These are phyloP conservation scores for Dinoponera quadriceps DNA, from an alignment of 1,140 invertebrate species.

Conservation along the genomic window DNA sequence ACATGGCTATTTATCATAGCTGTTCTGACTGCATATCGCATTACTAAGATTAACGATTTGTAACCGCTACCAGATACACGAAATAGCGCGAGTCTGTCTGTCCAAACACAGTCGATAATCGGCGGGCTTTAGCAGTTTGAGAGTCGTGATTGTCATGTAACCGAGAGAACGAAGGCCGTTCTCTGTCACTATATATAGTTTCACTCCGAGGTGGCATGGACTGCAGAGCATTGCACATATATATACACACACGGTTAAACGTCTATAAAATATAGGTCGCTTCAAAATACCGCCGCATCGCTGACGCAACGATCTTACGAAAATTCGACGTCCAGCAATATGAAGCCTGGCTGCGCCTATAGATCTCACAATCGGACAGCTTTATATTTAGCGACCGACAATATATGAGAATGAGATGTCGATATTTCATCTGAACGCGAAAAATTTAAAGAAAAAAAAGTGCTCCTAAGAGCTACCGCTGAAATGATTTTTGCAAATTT, in stretches of 20 bases:
- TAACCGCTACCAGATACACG: not conserved
- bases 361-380: slow-evolving; percentile 1
- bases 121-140: slow-evolving; percentile 52
- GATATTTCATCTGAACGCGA: not conserved
- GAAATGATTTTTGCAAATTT: too few species aligned
- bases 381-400: slow-evolving; percentile 7
- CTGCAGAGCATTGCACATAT: slow-evolving; percentile 10
- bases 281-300: slow-evolving; percentile 28
- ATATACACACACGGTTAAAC: not conserved
- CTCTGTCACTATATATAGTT: slow-evolving; percentile 66
- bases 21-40: not conserved
- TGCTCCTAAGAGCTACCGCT: too few species aligned
- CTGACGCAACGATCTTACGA: slow-evolving; percentile 40
- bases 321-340: slow-evolving; percentile 25
- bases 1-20: too few species aligned
- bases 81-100: not conserved
- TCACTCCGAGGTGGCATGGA: slow-evolving; percentile 21
- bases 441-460: too few species aligned
- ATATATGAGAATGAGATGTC: not conserved
- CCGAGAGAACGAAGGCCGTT: slow-evolving; percentile 67
- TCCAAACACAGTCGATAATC: slow-evolving; percentile 38
- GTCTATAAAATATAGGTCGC: slow-evolving; percentile 51
- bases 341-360: slow-evolving; percentile 30
- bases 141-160: slow-evolving; percentile 69
- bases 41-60: not conserved